Evolutionary conservation across 2,888 invertebrate genomes (phyloP).

Genomic region (Ptycholaimellus sp.): DNA sequence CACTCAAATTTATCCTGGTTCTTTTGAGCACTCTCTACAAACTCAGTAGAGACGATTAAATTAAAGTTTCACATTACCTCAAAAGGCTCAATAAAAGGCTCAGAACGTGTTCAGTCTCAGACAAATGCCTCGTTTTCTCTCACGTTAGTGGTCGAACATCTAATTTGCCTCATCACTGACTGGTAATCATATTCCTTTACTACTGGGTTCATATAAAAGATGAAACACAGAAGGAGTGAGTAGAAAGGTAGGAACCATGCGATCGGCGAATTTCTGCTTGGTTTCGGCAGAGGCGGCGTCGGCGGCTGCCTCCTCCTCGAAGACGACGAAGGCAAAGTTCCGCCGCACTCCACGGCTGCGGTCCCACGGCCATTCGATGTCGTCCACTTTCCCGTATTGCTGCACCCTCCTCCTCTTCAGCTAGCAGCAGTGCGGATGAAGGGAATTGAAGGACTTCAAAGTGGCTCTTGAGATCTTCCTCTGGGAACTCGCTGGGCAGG

Average conservation of each 20-base stretch:
- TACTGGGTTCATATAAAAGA: too few relatives aligned
- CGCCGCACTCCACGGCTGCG: constrained; percentile 18
- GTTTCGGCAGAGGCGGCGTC: constrained; percentile 18
- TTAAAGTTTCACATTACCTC: background rate
- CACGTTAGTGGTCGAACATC: too few relatives aligned
- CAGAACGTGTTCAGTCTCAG: too few relatives aligned
- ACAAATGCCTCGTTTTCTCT: too few relatives aligned
- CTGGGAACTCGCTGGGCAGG: constrained; percentile 22
- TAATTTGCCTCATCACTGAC: too few relatives aligned
- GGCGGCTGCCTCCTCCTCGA: constrained; percentile 24
- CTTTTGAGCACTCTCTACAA: too few relatives aligned
- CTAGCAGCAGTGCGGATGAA: background rate
- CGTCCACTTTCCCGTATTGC: constrained; percentile 13
- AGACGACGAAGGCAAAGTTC: constrained; percentile 26
- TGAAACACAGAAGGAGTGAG: too few relatives aligned
- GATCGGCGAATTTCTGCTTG: constrained; percentile 22
- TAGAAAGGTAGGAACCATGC: too few relatives aligned
- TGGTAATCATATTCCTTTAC: too few relatives aligned
- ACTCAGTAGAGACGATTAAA: too few relatives aligned
- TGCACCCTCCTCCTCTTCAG: background rate
- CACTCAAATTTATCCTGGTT: constrained; percentile 16
- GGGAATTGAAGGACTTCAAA: constrained; percentile 21
- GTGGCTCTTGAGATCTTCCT: constrained; percentile 20
- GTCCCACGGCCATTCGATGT: constrained; percentile 24
- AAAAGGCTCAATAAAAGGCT: too few relatives aligned